phyloP scores from a whole-genome alignment of 2,113 vertebrate species.

The Eulemur rufifrons region DNA sequence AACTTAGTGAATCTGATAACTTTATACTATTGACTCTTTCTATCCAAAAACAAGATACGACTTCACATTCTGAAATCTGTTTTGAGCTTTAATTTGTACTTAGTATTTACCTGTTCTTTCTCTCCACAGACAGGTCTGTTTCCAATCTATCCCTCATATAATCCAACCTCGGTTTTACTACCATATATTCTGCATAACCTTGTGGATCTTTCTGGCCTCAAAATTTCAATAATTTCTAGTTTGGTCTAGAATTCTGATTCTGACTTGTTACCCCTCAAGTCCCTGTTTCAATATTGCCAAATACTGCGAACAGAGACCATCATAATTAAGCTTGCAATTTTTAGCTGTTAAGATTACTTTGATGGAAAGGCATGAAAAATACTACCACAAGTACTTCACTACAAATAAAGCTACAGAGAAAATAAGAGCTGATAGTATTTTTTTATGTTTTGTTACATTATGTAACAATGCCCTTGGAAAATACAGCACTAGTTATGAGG shows the following conservation, averaged over 20 bases:
- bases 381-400: slow-evolving; percentile 17
- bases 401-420: not conserved
- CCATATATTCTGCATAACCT: not conserved
- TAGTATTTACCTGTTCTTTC: not conserved
- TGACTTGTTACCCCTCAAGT: not conserved
- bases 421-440: not conserved
- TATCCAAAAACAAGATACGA: not conserved
- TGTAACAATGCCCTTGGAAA: not conserved
- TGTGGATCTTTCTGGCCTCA: not conserved
- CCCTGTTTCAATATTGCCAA: slow-evolving; percentile 8
- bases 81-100: not conserved
- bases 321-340: not conserved
- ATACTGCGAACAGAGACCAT: not conserved
- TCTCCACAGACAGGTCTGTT: not conserved
- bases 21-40: not conserved
- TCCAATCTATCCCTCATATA: not conserved
- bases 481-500: not conserved
- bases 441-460: not conserved
- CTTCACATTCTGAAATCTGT: not conserved
- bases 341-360: slow-evolving; percentile 29
- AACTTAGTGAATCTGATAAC: not conserved
- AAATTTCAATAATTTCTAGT: not conserved
- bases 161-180: not conserved
- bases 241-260: not conserved
- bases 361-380: not conserved